Evolutionary conservation across 2,113 vertebrate genomes (phyloP).

Genomic region (Strigops habroptila): DNA sequence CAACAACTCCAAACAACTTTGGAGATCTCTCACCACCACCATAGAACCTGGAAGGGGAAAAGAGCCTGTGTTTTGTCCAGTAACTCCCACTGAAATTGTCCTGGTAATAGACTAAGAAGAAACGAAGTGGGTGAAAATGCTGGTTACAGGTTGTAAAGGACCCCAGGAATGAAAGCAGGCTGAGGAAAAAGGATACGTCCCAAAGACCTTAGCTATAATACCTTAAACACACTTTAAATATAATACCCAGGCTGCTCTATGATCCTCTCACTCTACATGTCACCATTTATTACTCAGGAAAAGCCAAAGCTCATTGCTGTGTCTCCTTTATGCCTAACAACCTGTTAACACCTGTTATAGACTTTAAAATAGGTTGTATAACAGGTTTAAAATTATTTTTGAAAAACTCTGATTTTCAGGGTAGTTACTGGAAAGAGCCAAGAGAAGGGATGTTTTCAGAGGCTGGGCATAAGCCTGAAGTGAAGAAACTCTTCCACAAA

Average conservation of each 20-base stretch:
- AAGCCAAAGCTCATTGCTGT: not conserved
- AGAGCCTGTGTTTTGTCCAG: not conserved
- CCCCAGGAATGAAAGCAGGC: not conserved
- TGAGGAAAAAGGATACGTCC: not conserved
- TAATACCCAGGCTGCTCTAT: not conserved
- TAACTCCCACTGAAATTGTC: not conserved
- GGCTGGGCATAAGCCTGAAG: fast-evolving
- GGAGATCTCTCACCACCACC: not conserved
- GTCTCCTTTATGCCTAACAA: not conserved
- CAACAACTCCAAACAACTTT: not conserved
- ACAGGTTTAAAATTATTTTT: not conserved
- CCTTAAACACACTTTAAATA: not conserved
- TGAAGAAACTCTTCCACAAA: fast-evolving
- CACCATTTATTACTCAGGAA: not conserved
- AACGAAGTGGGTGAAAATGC: not conserved
- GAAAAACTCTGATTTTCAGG: not conserved
- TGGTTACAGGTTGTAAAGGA: not conserved
- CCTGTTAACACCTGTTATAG: not conserved
- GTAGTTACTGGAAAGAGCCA: too few relatives aligned
- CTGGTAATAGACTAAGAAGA: not conserved
- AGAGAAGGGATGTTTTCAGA: fast-evolving
- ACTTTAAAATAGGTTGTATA: not conserved
- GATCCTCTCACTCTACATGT: not conserved
- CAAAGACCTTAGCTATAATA: not conserved
- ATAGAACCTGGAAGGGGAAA: not conserved